Conservation (phyloP, 2,113 vertebrate species). For the Balaenoptera acutorostrata region DNA sequence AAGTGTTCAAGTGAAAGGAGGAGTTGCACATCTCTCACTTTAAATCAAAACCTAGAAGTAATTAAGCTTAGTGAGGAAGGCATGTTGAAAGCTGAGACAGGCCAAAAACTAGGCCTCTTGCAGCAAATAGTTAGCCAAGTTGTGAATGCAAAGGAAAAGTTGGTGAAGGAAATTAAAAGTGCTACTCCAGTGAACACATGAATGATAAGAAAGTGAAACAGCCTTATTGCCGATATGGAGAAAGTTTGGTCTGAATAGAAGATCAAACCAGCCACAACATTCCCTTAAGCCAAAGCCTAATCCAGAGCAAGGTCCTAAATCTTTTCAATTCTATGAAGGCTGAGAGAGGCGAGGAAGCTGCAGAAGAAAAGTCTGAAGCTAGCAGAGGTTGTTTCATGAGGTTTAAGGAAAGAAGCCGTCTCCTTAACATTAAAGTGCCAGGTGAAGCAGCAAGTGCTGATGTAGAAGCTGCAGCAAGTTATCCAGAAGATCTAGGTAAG, state of each 20-base stretch:
- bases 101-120: neutral
- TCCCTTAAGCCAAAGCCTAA: neutral
- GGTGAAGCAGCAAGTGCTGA: no score
- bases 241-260: neutral
- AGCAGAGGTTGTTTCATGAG: neutral
- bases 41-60: neutral
- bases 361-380: neutral
- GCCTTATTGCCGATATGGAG: neutral
- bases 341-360: neutral
- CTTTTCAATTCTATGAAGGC: neutral
- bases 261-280: neutral
- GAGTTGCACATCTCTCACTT: neutral
- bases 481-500: no score
- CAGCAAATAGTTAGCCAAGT: no score
- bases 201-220: neutral
- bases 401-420: neutral
- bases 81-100: neutral
- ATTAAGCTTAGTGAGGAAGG: neutral
- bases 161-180: neutral
- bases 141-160: neutral
- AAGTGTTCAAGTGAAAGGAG: neutral
- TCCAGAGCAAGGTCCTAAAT: neutral
- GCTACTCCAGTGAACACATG: neutral
- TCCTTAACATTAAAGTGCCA: no score
- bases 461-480: no score